Base-by-base conservation (phyloP, 1,140 invertebrate species). In the Sinella curviseta region DNA sequence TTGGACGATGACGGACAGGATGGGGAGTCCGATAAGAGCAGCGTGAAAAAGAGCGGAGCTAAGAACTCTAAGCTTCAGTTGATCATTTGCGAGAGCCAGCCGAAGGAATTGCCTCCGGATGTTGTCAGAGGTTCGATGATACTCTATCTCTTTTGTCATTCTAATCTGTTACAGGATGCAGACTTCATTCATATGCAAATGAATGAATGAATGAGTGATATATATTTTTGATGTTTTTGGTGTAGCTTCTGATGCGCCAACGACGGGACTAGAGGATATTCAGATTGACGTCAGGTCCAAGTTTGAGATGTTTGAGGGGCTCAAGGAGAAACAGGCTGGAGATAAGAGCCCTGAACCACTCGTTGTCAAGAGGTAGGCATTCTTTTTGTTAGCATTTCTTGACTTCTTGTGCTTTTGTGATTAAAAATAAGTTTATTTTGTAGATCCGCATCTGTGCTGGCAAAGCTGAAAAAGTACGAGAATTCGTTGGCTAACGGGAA, bases 41-140 rank as follows among this genome's bases (percentile, higher is more conserved):
- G 82, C 89, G n/a, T 91, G 76, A 88, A 31, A 8, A 16, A 70
- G 65, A 33, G 3, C 4, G 30, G 8, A 14, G 31, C 20, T 14
- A 34, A 34, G 78, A 35, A 33, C 77, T 74, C 31, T 78, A 80
- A 73, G 86, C 92, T 93, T 81, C 94, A 96, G 88, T 89, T 96
- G 88, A 97, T 97, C 84, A 96, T 97, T 85, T 91, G 94, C 84
- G 95, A 97, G 89, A 96, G 93, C 88, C 91, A 94, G 86, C 95
- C 95, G 14, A 87, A 92, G 82, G 94, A 96, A 86, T 88, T 97
- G 84, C 95, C 95, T 77, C 93, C 94, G 82, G 95, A 95, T 88
- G 95, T 97, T 85, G 92, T 95, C 81, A 92, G 95, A 93, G 93
- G 94, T 95, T 91, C 85, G 85, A n/a, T 85, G 70, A 67, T 28